A percentile compares a stretch with the other conserved stretches of the same genome.
phyloP scores from a whole-genome alignment of 2,113 vertebrate species.

The Taurulus bubalis region DNA sequence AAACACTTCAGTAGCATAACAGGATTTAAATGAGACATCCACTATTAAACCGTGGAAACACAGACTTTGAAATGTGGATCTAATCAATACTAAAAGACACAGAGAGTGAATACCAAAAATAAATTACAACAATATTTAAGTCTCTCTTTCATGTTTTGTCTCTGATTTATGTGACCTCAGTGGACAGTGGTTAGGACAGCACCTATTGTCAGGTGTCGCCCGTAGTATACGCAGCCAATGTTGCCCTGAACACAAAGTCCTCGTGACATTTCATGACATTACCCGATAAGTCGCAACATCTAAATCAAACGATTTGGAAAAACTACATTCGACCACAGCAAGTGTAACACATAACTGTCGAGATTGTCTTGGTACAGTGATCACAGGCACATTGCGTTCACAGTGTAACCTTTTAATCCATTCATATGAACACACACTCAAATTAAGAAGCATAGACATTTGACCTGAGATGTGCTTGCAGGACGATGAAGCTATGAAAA shows the following conservation, averaged over 20 bases:
- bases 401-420: neutral
- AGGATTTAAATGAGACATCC: neutral
- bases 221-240: neutral
- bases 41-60: too few relatives aligned
- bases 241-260: neutral
- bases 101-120: neutral
- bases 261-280: neutral
- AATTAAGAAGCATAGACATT: neutral
- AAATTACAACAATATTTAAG: neutral
- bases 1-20: neutral
- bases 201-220: neutral
- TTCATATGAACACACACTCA: neutral
- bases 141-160: neutral
- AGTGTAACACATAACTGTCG: neutral
- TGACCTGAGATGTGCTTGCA: neutral
- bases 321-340: neutral
- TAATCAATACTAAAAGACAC: neutral
- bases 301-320: neutral
- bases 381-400: neutral
- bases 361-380: neutral
- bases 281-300: neutral
- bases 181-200: neutral
- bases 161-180: neutral
- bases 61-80: too few relatives aligned
- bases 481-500: neutral